Conservation (phyloP, 2,888 invertebrate species). For the Cataglyphis rosenhaueri region DNA sequence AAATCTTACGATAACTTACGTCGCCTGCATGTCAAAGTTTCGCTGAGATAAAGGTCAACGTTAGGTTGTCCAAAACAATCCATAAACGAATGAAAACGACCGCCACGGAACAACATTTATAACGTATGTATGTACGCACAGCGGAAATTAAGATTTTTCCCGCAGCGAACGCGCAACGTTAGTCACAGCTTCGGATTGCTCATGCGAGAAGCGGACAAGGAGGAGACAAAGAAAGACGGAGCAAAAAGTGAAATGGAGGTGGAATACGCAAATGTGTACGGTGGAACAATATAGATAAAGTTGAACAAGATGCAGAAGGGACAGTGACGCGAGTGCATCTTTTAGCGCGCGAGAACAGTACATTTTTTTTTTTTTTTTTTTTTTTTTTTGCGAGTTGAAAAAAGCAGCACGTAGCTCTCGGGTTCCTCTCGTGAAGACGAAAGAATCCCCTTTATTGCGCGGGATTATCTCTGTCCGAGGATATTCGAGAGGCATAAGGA, state of each 20-base stretch:
- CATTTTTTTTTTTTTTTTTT: conserved; percentile 8
- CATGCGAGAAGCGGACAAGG: conserved; percentile 36
- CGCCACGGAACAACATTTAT: neutral
- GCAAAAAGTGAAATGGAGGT: conserved; percentile 2
- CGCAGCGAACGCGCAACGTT: conserved; percentile 7
- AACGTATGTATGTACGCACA: neutral
- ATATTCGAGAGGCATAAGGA: neutral
- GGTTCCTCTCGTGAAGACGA: neutral
- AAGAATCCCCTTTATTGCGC: neutral
- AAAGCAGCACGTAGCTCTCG: neutral
- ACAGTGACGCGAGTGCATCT: conserved; percentile 23
- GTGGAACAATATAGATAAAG: conserved; percentile 45
- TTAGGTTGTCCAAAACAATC: neutral
- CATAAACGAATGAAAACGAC: neutral
- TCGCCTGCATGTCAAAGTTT: neutral
- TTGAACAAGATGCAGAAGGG: conserved; percentile 7
- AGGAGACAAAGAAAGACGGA: conserved; percentile 40
- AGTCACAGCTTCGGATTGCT: conserved; percentile 12
- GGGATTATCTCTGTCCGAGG: conserved; percentile 12
- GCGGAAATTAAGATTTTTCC: conserved; percentile 30
- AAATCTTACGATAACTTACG: neutral
- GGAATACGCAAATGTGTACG: conserved; percentile 39
- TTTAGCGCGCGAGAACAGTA: conserved; percentile 6
- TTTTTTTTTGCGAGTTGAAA: neutral
- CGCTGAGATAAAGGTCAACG: neutral